Evolutionary conservation across 2,113 vertebrate genomes (phyloP).

Genomic region (Oncorhynchus nerka): DNA sequence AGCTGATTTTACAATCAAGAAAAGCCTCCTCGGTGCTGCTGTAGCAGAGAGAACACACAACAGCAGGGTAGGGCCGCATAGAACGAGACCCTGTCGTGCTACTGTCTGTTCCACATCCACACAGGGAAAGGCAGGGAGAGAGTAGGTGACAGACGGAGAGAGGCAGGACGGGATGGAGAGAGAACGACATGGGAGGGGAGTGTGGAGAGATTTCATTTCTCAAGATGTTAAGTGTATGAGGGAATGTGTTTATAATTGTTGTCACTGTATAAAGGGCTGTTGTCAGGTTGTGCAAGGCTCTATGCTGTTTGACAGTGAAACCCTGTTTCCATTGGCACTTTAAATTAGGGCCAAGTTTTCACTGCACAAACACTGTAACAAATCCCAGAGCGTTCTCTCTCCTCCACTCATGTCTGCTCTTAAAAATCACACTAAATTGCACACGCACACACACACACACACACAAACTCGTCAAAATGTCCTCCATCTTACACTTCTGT

Average conservation of each 20-base stretch:
- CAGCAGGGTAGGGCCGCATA: neutral
- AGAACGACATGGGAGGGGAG: neutral
- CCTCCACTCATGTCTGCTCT: slow-evolving; percentile 48
- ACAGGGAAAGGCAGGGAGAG: neutral
- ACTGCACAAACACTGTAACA: slow-evolving; percentile 44
- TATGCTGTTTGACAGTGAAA: neutral
- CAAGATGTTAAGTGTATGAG: neutral
- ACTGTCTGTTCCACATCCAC: no score
- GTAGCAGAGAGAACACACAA: neutral
- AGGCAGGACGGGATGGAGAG: neutral
- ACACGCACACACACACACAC: slow-evolving; percentile 5
- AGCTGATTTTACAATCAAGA: slow-evolving; percentile 5
- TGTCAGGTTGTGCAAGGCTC: neutral
- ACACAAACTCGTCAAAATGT: slow-evolving; percentile 32
- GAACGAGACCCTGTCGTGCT: no score
- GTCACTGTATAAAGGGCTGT: neutral
- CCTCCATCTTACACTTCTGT: slow-evolving; percentile 18
- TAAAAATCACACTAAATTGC: slow-evolving; percentile 20
- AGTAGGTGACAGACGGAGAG: neutral
- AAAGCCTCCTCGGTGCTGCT: neutral
- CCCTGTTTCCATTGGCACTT: no score
- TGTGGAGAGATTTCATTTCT: neutral
- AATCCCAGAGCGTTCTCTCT: slow-evolving; percentile 42
- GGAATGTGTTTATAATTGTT: neutral
- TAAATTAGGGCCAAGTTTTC: neutral